These are phyloP conservation scores for Pantherophis vulpinus DNA, from an alignment of 2,797 vertebrate species.

Conservation along the genomic window DNA sequence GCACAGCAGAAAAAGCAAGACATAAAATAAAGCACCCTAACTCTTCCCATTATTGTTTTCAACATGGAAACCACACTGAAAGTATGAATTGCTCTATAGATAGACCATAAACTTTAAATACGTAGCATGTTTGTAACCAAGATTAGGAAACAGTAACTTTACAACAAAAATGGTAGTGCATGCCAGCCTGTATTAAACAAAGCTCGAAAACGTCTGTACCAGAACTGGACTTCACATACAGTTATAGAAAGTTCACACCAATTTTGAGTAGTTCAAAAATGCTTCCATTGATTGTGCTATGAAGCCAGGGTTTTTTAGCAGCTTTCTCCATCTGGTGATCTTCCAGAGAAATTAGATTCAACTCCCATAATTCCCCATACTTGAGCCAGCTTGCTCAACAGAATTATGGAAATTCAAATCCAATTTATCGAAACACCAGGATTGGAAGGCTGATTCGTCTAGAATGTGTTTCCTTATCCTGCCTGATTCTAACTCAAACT, in stretches of 20 bases:
- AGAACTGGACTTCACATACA: conserved; percentile 49
- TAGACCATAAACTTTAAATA: conserved; percentile 4
- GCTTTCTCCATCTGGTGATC: background rate
- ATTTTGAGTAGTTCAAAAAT: conserved; percentile 39
- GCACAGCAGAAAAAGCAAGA: conserved; percentile 7
- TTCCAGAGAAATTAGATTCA: background rate
- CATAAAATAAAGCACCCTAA: background rate
- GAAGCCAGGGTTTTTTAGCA: conserved; percentile 24
- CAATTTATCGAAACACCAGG: background rate
- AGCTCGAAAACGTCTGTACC: conserved; percentile 59
- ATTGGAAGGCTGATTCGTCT: background rate
- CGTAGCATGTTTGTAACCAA: conserved; percentile 1
- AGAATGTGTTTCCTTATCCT: conserved; percentile 24
- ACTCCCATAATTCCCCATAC: background rate
- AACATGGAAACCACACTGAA: conserved; percentile 18
- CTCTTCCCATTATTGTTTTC: conserved; percentile 6
- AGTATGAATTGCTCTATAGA: background rate
- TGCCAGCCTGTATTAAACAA: conserved; percentile 57
- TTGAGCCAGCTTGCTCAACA: background rate
- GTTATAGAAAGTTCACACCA: conserved; percentile 28
- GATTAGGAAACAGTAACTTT: conserved; percentile 23
- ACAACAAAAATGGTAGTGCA: conserved; percentile 51
- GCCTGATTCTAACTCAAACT: conserved; percentile 40
- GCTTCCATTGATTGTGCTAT: conserved; percentile 6
- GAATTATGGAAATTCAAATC: background rate